Base-by-base conservation (phyloP, 2,888 invertebrate species). In the Pristionchus mayeri region DNA sequence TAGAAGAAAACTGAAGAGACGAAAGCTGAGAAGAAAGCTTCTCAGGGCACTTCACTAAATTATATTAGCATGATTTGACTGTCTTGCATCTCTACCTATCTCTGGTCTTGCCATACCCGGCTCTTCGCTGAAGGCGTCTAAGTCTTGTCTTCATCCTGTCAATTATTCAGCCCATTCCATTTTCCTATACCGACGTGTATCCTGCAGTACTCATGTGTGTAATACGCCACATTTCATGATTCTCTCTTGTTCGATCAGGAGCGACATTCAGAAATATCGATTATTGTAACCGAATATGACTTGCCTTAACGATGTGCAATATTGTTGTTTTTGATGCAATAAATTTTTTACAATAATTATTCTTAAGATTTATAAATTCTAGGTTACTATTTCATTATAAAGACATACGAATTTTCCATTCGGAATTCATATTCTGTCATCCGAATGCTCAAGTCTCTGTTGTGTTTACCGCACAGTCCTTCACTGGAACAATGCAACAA, bases 1-100 rank as follows among this genome's bases (percentile, higher is more conserved):
- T 13, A 60, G 81, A 44, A 82, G 48, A 50, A 60, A 63, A 24
- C 63, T 82, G 44, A 82, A 50, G 48, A 13, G 81, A 52, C 44
- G 48, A 50, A 82, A 82, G 81, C 48, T 82, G 24, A 60, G 81
- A 60, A 82, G 81, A 82, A 82, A 82, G 81, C 63, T 82, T 3
- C 63, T 82, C 21, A 40, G 60, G 21, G 81, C 81, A 2, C 81
- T 82, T 13, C 81, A 82, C n/a, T 63, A 63, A 48, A 21, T 18
- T n/a, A 18, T 30, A n/a, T n/a, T 57, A 24, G 9, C 3, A 34
- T 79, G 7, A 54, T 18, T 82, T 63, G 21, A 18, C 40, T 81
- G 30, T 54, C 16, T 11, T 57, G 1, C 48, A 40, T 24, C 80
- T 82, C 52, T 18, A 21, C 48, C 7, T 27, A 48, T 63, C 81